Evolutionary conservation across 2,888 invertebrate species (phyloP), one percentile per base, ranked within the genome.

Genomic region (Mythimna loreyi): DNA sequence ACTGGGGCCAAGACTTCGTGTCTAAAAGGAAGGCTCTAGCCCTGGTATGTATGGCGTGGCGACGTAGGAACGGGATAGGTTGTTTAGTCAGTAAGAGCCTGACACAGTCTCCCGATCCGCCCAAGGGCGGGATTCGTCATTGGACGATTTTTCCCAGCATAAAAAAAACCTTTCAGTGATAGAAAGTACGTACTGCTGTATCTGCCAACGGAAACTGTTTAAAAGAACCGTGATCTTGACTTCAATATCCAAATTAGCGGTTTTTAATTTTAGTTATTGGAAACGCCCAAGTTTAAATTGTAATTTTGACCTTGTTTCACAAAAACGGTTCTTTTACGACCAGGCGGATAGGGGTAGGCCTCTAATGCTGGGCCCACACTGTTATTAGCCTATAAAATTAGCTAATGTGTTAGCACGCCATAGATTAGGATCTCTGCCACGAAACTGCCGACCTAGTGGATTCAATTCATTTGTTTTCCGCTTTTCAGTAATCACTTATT

Each of bases 321-420:
- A 16, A n/a, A 50, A 65, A 53, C 40, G 5, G 65, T 30, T 47
- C n/a, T 40, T 66, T 74, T 13, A 73, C 16, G 43, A 36, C 43
- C 3, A 25, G 3, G 1, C 3, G 25, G 25, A 25, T 43, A 43
- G 25, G 73, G 33, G 33, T 33, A 43, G n/a, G 21, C n/a, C 21
- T 36, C 21, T 68, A 25, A 72, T 52, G 30, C 21, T 25, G 43
- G 28, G 36, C 74, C 33, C 72, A 68, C 52, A 43, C 23, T 43
- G n/a, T 8, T n/a, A 50, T 43, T 30, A 43, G 50, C n/a, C 36
- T 23, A 67, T 75, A 55, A 67, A 70, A 67, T 75, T 70, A 70
- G 70, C 45, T 66, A 74, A 74, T 74, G 66, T 53, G 73, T 73
- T 45, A 1, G 45, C 70, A 74, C 68, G 70, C 75, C 4, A 67